Percentiles rank a stretch among this genome's conserved stretches.
Evolutionary conservation across 1,140 invertebrate genomes (phyloP).

Genomic region (Wasmannia auropunctata): DNA sequence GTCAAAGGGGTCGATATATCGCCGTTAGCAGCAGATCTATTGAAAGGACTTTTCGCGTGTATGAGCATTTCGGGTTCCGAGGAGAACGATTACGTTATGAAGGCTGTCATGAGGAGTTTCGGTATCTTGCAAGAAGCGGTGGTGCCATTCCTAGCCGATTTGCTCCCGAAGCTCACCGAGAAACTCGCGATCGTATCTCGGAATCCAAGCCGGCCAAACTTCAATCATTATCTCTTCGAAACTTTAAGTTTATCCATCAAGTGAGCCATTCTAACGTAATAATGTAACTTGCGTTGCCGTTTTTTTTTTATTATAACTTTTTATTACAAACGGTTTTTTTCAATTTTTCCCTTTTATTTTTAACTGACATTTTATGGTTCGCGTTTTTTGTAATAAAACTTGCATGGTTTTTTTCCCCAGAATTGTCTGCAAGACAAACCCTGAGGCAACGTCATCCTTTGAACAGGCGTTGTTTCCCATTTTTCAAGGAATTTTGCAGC

Average conservation of each 20-base stretch:
- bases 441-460: constrained; percentile 93
- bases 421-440: constrained; percentile 94
- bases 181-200: constrained; percentile 94
- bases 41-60: constrained; percentile 91
- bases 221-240: constrained; percentile 99
- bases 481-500: constrained; percentile 96
- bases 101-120: constrained; percentile 96
- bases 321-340: too few relatives aligned
- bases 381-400: constrained; percentile 17
- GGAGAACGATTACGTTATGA: constrained; percentile 99
- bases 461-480: constrained; percentile 96
- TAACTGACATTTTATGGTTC: not conserved
- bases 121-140: constrained; percentile 92
- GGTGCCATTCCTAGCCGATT: constrained; percentile 91
- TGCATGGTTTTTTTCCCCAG: constrained; percentile 83
- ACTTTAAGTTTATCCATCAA: constrained; percentile 94
- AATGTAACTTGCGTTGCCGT: too few relatives aligned
- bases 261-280: constrained; percentile 83
- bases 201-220: constrained; percentile 98
- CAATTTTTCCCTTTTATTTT: constrained; percentile 18
- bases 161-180: constrained; percentile 93
- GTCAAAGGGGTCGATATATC: constrained; percentile 87
- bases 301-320: too few relatives aligned
- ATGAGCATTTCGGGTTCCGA: constrained; percentile 90
- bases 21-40: constrained; percentile 88